Evolutionary conservation across 2,113 vertebrate species (phyloP).

Genomic region (Buteo buteo): DNA sequence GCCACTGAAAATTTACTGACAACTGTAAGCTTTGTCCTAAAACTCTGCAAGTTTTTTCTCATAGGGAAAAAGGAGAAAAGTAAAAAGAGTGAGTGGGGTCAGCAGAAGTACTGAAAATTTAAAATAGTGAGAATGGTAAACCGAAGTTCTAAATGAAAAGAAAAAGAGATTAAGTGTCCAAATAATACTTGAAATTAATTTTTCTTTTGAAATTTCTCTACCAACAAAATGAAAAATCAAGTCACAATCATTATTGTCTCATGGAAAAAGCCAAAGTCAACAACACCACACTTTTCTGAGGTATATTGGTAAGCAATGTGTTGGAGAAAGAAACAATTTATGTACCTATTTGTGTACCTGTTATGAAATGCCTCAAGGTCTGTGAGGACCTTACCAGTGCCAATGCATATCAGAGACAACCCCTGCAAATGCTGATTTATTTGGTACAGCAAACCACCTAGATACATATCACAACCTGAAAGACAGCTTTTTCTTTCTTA

Average conservation of each 20-base stretch:
- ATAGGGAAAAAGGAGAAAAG: background rate
- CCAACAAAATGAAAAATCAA: background rate
- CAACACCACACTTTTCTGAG: background rate
- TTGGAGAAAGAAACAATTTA: background rate
- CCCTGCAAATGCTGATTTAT: background rate
- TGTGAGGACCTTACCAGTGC: background rate
- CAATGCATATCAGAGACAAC: background rate
- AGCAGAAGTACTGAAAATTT: background rate
- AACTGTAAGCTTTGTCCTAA: background rate
- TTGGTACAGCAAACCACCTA: background rate
- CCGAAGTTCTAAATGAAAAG: background rate
- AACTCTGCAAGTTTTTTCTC: background rate
- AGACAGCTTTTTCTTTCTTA: background rate
- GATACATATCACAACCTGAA: background rate
- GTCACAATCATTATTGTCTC: background rate
- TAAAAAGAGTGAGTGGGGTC: background rate
- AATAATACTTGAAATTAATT: background rate
- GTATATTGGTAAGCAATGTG: background rate
- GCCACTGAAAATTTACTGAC: background rate
- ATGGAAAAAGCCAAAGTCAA: background rate
- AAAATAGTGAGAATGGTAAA: background rate
- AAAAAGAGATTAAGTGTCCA: background rate
- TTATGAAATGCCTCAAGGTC: background rate
- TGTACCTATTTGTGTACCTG: background rate
- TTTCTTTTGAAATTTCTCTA: background rate